Percentiles rank a stretch among this genome's conserved stretches.
Conservation (phyloP, 2,113 vertebrate species). For the Camelus bactrianus region DNA sequence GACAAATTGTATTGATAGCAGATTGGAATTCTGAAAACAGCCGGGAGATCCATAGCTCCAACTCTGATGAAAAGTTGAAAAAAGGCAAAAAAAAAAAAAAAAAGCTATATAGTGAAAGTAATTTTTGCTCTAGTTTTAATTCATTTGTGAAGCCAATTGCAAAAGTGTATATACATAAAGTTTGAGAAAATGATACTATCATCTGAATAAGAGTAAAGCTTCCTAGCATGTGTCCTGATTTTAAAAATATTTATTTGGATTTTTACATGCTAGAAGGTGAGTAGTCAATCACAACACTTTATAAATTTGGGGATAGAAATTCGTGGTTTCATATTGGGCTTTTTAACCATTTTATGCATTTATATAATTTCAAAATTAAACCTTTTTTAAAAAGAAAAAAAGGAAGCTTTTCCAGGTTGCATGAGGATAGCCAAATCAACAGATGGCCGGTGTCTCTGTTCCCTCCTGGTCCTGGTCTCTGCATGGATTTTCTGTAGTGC, state of each 20-base stretch:
- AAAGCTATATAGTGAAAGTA: background rate
- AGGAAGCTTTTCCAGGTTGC: conserved; percentile 75
- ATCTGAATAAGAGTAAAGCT: background rate
- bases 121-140: conserved; percentile 32
- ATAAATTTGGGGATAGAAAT: background rate
- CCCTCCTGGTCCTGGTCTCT: conserved; percentile 76
- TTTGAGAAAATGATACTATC: conserved; percentile 43
- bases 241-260: conserved; percentile 16
- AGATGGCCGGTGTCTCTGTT: conserved; percentile 82
- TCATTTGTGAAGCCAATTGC: conserved; percentile 10
- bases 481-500: conserved; percentile 76
- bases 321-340: background rate
- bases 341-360: conserved; percentile 15
- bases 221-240: background rate
- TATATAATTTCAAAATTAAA: conserved; percentile 53
- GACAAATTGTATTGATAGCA: background rate
- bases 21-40: conserved; percentile 51
- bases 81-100: conserved; percentile 23
- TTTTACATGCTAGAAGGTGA: background rate
- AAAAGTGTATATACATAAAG: conserved; percentile 18
- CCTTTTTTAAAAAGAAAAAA: conserved; percentile 43
- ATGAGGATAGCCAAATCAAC: conserved; percentile 77
- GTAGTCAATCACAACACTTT: background rate
- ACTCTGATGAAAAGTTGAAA: background rate
- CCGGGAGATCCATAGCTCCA: background rate